These are phyloP conservation scores for Thripadectes ignobilis DNA, from an alignment of 2,797 vertebrate species.

Conservation along the genomic window DNA sequence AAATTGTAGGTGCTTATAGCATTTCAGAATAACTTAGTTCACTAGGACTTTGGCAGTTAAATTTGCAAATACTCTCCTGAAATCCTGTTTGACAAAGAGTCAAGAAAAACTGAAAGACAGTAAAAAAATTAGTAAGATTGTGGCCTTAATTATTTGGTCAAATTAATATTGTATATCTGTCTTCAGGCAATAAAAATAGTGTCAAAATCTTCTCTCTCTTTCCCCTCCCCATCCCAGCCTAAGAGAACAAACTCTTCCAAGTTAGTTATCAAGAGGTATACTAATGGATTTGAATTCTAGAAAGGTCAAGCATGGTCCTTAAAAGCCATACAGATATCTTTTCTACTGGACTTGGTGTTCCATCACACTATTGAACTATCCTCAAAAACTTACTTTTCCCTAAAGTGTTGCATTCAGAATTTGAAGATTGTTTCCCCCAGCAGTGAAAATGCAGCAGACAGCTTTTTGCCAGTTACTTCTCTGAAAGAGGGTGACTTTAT, in stretches of 20 bases:
- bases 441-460: background rate
- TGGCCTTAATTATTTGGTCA: background rate
- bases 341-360: background rate
- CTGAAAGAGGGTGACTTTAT: background rate
- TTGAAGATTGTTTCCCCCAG: background rate
- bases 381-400: background rate
- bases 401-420: background rate
- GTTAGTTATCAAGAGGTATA: background rate
- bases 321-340: background rate
- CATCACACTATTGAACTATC: rapidly evolving
- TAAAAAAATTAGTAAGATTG: background rate
- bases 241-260: background rate
- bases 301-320: background rate
- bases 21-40: background rate
- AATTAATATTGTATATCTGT: background rate
- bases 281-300: background rate
- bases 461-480: background rate
- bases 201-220: background rate
- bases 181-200: background rate
- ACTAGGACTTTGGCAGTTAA: background rate
- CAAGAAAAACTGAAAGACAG: background rate
- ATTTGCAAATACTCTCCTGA: background rate
- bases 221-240: background rate
- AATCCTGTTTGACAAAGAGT: background rate
- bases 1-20: background rate